Percentiles rank a stretch among this genome's conserved stretches.
These are phyloP conservation scores for Cephalopholis sonnerati DNA, from an alignment of 2,113 vertebrate genomes.

Conservation along the genomic window DNA sequence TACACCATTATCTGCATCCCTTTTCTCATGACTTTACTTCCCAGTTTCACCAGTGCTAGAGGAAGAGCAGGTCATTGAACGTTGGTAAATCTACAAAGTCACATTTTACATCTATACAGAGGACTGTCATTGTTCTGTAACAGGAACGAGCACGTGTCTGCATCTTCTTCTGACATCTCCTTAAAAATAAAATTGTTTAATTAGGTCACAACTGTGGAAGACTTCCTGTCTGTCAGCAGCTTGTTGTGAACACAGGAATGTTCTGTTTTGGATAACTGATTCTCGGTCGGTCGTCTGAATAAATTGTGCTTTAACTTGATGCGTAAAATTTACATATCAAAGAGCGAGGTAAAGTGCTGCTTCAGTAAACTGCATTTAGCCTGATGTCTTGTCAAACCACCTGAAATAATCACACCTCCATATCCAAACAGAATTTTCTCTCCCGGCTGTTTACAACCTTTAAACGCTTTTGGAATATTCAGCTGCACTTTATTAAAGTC, in stretches of 20 bases:
- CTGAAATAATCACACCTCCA: background rate
- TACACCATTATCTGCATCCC: background rate
- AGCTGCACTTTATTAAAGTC: background rate
- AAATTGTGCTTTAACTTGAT: background rate
- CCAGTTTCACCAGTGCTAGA: background rate
- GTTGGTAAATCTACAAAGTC: background rate
- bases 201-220: background rate
- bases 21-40: background rate
- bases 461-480: background rate
- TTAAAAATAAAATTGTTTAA: background rate
- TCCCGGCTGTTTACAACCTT: too few relatives aligned
- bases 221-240: background rate
- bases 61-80: background rate
- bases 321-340: background rate
- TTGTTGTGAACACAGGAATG: background rate
- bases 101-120: background rate
- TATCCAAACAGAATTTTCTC: too few relatives aligned
- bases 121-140: background rate
- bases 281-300: background rate
- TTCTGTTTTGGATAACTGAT: background rate
- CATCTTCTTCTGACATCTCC: background rate
- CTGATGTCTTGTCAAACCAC: background rate
- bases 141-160: background rate
- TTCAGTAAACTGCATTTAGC: background rate
- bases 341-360: background rate